Evolutionary conservation across 2,888 invertebrate species (phyloP).

Genomic region (Zele albiditarsus): DNA sequence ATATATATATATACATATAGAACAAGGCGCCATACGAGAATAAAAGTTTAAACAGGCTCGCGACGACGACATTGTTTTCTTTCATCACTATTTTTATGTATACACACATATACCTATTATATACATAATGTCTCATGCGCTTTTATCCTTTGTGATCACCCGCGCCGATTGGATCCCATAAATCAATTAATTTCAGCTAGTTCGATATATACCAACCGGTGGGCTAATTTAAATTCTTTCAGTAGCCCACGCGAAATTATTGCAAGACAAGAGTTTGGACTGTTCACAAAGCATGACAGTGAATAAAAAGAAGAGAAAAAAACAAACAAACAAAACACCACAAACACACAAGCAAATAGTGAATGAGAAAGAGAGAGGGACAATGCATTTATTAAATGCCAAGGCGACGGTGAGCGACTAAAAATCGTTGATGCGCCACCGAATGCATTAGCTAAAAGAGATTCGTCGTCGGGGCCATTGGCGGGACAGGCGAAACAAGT

Average conservation of each 20-base stretch:
- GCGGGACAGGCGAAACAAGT: slow-evolving; percentile 16
- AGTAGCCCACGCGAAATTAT: slow-evolving; percentile 54
- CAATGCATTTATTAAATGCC: slow-evolving; percentile 42
- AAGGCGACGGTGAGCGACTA: slow-evolving; percentile 27
- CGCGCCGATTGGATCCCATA: slow-evolving; percentile 63
- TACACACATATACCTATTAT: slow-evolving; percentile 4
- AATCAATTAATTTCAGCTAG: slow-evolving; percentile 72
- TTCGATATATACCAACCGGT: slow-evolving; percentile 61
- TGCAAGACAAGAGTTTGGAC: slow-evolving; percentile 11
- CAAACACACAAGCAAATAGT: background rate
- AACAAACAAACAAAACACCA: background rate
- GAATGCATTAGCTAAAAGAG: slow-evolving; percentile 4
- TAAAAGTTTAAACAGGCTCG: background rate
- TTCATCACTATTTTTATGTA: slow-evolving; percentile 47
- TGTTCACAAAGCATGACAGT: background rate
- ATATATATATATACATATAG: background rate
- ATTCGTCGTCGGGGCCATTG: slow-evolving; percentile 3
- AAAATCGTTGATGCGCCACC: slow-evolving; percentile 30
- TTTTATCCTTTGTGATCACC: slow-evolving; percentile 43
- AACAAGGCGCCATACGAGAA: background rate
- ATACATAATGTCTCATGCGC: slow-evolving; percentile 20
- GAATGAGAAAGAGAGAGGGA: slow-evolving; percentile 4
- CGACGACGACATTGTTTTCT: background rate
- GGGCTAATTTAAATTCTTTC: slow-evolving; percentile 72
- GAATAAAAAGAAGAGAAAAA: background rate